Conservation (phyloP, 2,797 vertebrate genomes). For the Coreius guichenoti region DNA sequence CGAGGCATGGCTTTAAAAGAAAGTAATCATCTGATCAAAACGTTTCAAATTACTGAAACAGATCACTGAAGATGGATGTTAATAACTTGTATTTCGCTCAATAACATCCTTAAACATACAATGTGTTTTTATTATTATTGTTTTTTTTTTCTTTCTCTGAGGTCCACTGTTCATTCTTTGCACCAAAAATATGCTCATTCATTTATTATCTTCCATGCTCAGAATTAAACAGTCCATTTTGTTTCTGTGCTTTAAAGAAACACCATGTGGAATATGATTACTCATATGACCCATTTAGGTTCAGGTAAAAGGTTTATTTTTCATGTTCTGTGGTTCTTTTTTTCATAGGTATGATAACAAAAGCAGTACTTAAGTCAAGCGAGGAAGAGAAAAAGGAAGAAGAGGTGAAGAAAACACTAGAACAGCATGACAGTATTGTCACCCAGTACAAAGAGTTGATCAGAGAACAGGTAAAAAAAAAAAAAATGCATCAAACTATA, state of each 20-base stretch:
- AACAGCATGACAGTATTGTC: slow-evolving; percentile 97
- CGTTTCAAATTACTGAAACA: not conserved
- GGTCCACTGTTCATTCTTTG: not conserved
- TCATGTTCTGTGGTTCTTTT: slow-evolving; percentile 7
- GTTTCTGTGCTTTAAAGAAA: not conserved
- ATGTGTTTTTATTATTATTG: not conserved
- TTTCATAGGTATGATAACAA: slow-evolving; percentile 90
- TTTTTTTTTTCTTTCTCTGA: not conserved
- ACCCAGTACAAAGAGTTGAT: slow-evolving; percentile 98
- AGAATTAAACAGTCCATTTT: not conserved
- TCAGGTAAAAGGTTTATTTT: not conserved
- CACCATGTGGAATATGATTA: not conserved
- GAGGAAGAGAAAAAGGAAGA: slow-evolving; percentile 99
- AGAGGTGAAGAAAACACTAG: slow-evolving; percentile 96
- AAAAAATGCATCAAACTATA: not conserved
- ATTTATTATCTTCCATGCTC: not conserved
- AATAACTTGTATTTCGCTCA: not conserved
- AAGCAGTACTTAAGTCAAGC: slow-evolving; percentile 96
- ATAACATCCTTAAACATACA: not conserved
- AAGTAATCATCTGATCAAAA: not conserved
- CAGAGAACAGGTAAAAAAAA: slow-evolving; percentile 87
- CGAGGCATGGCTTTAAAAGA: not conserved
- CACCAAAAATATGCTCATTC: not conserved
- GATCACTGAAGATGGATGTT: not conserved
- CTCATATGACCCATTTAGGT: not conserved